These are phyloP conservation scores for Cryptus viduatorius DNA, from an alignment of 2,888 invertebrate genomes.

Conservation along the genomic window DNA sequence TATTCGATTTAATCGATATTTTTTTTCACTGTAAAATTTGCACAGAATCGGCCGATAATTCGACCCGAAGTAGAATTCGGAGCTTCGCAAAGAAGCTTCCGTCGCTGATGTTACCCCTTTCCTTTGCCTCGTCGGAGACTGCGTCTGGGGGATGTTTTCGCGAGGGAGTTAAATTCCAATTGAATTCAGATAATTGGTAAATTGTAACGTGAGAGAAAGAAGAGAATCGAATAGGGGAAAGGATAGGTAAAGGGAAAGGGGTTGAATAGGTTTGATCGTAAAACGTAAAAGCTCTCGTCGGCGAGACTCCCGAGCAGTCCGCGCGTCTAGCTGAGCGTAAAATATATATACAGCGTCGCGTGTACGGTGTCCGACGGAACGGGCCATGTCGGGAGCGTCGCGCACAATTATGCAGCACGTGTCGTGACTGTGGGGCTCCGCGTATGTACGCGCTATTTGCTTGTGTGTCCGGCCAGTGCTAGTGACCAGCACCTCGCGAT, in stretches of 20 bases:
- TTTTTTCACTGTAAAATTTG: background rate
- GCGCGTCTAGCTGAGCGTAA: constrained; percentile 54
- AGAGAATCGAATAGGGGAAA: background rate
- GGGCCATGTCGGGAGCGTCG: constrained; percentile 71
- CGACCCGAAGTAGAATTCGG: background rate
- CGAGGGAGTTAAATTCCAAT: constrained; percentile 33
- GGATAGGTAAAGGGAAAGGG: background rate
- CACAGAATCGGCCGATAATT: background rate
- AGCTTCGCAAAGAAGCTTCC: background rate
- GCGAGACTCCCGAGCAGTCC: background rate
- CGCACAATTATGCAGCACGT: constrained; percentile 81
- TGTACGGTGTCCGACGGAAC: constrained; percentile 43
- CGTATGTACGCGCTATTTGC: constrained; percentile 35
- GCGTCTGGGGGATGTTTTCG: background rate
- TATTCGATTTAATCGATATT: too few relatives aligned
- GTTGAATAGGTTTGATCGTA: constrained; percentile 10
- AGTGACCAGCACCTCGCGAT: constrained; percentile 65
- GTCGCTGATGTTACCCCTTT: background rate
- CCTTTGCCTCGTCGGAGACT: background rate
- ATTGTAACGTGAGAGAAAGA: constrained; percentile 53
- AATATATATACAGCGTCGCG: constrained; percentile 56
- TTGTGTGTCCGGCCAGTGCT: constrained; percentile 68
- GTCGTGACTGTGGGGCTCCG: constrained; percentile 68
- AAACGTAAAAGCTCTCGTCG: constrained; percentile 13
- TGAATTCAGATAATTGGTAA: constrained; percentile 60